Percentiles rank a stretch among this genome's conserved stretches.
Conservation (phyloP, 2,113 vertebrate genomes). For the Nyctereutes procyonoides region DNA sequence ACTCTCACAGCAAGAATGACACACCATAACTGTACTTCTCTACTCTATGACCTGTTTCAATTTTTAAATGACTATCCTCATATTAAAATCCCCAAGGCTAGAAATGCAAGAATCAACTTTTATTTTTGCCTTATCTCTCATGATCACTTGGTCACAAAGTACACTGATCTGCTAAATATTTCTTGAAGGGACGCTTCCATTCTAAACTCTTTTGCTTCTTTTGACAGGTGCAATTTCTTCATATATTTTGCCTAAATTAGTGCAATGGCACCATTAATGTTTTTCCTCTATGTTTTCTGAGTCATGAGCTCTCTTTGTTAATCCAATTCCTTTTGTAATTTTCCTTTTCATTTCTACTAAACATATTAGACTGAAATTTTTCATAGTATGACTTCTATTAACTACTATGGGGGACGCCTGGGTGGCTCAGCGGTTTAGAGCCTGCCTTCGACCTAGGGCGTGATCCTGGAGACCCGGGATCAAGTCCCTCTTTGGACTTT, state of each 20-base stretch:
- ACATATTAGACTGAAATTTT: neutral
- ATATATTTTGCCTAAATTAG: neutral
- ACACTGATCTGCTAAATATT: neutral
- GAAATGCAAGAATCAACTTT: neutral
- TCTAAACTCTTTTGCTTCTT: neutral
- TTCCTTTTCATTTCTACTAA: neutral
- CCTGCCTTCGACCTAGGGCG: no score
- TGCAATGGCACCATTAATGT: neutral
- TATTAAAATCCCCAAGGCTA: neutral
- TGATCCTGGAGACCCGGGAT: no score
- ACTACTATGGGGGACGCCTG: neutral
- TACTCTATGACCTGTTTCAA: neutral
- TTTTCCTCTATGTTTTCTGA: neutral
- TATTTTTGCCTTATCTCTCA: neutral
- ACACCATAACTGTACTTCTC: neutral
- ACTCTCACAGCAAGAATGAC: neutral
- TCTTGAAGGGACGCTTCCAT: neutral
- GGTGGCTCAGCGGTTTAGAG: no score
- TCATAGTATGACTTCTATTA: neutral
- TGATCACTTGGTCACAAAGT: neutral
- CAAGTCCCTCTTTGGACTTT: no score
- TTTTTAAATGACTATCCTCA: neutral
- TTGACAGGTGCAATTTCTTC: neutral
- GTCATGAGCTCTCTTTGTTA: neutral
- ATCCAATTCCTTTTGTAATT: neutral